Evolutionary conservation across 2,797 vertebrate genomes (phyloP), one percentile per base, ranked within the genome.

Genomic region (Luscinia luscinia): DNA sequence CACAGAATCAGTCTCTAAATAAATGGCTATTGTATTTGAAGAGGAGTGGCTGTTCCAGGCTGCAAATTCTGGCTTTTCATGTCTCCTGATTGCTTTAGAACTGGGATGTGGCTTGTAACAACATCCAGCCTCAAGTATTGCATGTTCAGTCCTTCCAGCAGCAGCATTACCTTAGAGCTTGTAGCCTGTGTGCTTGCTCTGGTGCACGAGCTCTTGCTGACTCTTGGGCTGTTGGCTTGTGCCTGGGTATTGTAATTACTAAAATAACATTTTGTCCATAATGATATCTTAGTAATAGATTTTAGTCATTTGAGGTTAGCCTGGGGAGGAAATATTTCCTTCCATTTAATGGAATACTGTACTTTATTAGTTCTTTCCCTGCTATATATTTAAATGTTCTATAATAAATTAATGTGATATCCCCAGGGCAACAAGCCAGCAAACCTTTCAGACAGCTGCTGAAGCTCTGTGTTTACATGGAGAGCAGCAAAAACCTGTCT

Each of bases 401-500:
- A 1, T 91, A 87, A 94, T 83, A 94, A 93, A 85, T 92, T 73
- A 75, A 82, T 66, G 52, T 78, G 87, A 84, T 63, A 76, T 93
- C 94, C 94, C 91, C 41, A 52, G 88, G 94, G 95, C 94, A 91
- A 73, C 66, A 88, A 93, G 92, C 95, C 95, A 95, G 92, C 67
- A 95, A 96, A 57, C 89, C 91, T 96, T 84, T 93, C 91, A 95
- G 89, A 63, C 84, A 91, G 94, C 92, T 96, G 93, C 89, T 85
- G 80, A 15, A 82, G 83, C 88, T 90, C 49, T 84, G 70, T 94
- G 89, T 96, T 92, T 92, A 91, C 79, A 81, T 51, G 85, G 41
- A 78, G 62, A 11, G 6, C 49, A 83, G 84, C 84, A 93, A 55
- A 95, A 94, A 52, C 59, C 40, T 52, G 55, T 78, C 82, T 93